Evolutionary conservation across 2,888 invertebrate species (phyloP).

Genomic region (Polyommatus icarus): DNA sequence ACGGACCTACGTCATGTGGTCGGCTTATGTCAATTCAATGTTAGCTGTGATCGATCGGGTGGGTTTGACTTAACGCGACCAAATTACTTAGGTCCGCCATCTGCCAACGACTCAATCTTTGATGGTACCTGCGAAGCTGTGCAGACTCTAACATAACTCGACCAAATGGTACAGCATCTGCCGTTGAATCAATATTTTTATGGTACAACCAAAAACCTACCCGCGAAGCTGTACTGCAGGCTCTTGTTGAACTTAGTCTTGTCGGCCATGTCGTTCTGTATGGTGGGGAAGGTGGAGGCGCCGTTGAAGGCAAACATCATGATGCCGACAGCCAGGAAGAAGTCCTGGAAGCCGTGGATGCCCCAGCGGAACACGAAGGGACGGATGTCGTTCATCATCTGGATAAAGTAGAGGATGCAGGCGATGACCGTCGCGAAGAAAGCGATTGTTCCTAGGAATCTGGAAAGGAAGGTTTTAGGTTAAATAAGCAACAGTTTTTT

Average conservation of each 20-base stretch:
- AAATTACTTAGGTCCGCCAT: too few relatives aligned
- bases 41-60: too few relatives aligned
- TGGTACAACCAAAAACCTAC: conserved; percentile 53
- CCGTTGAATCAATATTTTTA: too few relatives aligned
- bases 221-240: conserved; percentile 81
- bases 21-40: too few relatives aligned
- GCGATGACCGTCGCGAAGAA: conserved; percentile 82
- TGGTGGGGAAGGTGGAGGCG: conserved; percentile 88
- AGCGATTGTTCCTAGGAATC: conserved; percentile 83
- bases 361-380: conserved; percentile 71
- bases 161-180: too few relatives aligned
- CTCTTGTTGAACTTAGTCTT: conserved; percentile 83
- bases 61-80: too few relatives aligned
- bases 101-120: too few relatives aligned
- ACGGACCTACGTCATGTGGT: too few relatives aligned
- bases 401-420: conserved; percentile 82
- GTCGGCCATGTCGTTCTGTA: conserved; percentile 88
- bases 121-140: conserved; percentile 62
- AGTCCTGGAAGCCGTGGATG: conserved; percentile 79
- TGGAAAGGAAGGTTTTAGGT: conserved; percentile 50
- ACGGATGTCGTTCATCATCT: conserved; percentile 79
- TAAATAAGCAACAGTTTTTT: background rate
- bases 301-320: conserved; percentile 87
- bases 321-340: conserved; percentile 85
- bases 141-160: too few relatives aligned